Percentiles rank a stretch among this genome's conserved stretches.
phyloP scores from a whole-genome alignment of 2,113 vertebrate genomes.

The Onychostruthus taczanowskii region DNA sequence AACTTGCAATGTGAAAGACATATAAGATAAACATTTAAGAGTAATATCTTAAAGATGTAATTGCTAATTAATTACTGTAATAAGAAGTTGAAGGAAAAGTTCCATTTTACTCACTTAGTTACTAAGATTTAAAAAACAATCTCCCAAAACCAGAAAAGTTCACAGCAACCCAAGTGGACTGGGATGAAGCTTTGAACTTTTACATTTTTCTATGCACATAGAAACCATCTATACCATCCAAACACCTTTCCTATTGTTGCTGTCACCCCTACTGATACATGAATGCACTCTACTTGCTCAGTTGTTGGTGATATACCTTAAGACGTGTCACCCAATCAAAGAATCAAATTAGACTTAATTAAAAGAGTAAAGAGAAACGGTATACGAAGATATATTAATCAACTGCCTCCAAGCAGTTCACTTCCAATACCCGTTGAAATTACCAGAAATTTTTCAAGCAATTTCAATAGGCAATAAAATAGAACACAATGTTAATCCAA shows the following conservation, averaged over 20 bases:
- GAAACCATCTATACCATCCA: neutral
- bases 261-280: accelerated
- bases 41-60: neutral
- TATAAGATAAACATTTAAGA: neutral
- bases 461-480: neutral
- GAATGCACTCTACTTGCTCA: neutral
- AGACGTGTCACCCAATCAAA: neutral
- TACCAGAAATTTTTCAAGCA: neutral
- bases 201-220: neutral
- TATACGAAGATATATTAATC: neutral
- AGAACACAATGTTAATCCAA: neutral
- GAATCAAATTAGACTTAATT: neutral
- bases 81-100: neutral
- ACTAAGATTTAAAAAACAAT: neutral
- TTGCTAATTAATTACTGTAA: neutral
- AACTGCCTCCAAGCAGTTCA: neutral
- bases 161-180: neutral
- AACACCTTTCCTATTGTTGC: neutral
- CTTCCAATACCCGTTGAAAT: neutral
- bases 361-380: neutral
- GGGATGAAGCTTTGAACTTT: neutral
- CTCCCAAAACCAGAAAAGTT: neutral
- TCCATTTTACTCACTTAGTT: neutral
- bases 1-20: neutral
- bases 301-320: neutral